Percentiles rank a stretch among this genome's conserved stretches.
Evolutionary conservation across 2,888 invertebrate genomes (phyloP).

Genomic region (Machimus rusticus): DNA sequence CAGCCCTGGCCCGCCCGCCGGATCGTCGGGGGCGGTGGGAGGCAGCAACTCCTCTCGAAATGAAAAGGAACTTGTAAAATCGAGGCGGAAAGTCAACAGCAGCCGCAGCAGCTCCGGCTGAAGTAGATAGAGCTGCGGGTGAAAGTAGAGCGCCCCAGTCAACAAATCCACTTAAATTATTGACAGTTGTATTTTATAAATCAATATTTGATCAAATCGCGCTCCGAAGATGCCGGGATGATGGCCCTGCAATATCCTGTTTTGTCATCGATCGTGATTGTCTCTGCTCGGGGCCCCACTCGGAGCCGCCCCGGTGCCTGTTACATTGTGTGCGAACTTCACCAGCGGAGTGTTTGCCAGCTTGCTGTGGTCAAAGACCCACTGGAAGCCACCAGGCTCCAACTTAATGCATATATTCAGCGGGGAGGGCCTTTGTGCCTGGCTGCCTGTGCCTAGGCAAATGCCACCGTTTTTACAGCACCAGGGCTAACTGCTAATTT

Average conservation of each 20-base stretch:
- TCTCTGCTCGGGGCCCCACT: slow-evolving; percentile 4
- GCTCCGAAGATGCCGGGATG: slow-evolving; percentile 34
- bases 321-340: not conserved
- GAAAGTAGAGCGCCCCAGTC: slow-evolving; percentile 13
- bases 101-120: not conserved
- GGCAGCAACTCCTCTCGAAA: not conserved
- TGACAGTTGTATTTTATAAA: slow-evolving; percentile 47
- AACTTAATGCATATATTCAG: slow-evolving; percentile 4
- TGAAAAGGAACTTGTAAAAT: not conserved
- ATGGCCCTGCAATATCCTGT: slow-evolving; percentile 29
- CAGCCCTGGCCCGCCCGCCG: not conserved
- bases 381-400: not conserved
- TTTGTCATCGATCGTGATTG: slow-evolving; percentile 30
- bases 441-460: not conserved
- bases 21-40: not conserved
- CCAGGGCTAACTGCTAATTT: not conserved
- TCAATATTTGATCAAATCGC: slow-evolving; percentile 46
- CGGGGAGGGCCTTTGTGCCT: not conserved
- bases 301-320: not conserved
- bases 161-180: slow-evolving; percentile 47
- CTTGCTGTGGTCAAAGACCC: slow-evolving; percentile 14
- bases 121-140: not conserved
- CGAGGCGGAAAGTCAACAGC: not conserved
- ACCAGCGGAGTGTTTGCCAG: not conserved
- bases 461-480: not conserved